Evolutionary conservation across 2,797 vertebrate genomes (phyloP).

Genomic region (Pygocentrus nattereri): DNA sequence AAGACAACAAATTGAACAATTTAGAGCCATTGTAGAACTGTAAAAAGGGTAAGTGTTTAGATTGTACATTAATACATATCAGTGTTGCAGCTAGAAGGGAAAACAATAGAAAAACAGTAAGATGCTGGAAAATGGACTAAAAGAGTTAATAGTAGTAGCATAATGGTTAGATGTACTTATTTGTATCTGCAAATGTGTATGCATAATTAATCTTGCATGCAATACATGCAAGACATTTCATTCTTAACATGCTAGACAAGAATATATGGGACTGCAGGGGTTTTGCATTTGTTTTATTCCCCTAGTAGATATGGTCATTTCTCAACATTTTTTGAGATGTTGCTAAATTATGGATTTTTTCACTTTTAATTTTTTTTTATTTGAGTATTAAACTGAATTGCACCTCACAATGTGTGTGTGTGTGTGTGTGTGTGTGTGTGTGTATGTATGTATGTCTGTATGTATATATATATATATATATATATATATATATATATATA

Average conservation of each 20-base stretch:
- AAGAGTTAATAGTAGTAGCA: background rate
- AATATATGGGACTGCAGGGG: background rate
- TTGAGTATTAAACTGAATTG: background rate
- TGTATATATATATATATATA: no score
- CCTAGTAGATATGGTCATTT: background rate
- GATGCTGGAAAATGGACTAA: background rate
- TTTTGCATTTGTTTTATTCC: background rate
- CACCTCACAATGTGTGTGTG: no score
- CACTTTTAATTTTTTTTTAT: background rate
- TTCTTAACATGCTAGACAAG: background rate
- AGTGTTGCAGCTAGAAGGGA: background rate
- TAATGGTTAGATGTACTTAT: background rate
- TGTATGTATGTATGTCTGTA: background rate
- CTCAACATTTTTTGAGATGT: background rate
- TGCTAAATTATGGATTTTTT: background rate
- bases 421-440: slow-evolving; percentile 5
- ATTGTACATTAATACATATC: background rate
- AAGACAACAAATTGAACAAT: background rate
- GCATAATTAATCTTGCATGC: background rate
- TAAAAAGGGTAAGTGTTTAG: background rate
- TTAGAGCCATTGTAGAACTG: background rate
- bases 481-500: no score
- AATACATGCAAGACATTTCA: background rate
- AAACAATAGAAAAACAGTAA: background rate
- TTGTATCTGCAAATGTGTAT: background rate